These are phyloP conservation scores for Chanos chanos DNA, from an alignment of 2,797 vertebrate genomes.

Conservation along the genomic window DNA sequence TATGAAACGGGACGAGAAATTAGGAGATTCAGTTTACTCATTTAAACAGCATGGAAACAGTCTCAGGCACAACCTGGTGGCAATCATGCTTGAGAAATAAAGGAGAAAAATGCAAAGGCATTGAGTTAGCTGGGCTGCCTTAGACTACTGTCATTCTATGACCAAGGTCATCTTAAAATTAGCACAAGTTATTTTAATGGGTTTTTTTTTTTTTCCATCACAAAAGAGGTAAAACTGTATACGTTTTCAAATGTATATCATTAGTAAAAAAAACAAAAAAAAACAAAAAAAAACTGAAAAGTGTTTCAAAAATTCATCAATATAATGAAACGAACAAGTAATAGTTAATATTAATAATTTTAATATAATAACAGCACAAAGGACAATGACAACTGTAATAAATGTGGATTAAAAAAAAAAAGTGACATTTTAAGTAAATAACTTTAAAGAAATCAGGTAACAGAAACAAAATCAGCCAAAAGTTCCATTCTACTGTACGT, in stretches of 20 bases:
- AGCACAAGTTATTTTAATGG: conserved; percentile 59
- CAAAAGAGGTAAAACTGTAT: conserved; percentile 74
- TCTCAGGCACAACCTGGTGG: too few relatives aligned
- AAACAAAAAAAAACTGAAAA: conserved; percentile 76
- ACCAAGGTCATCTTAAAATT: too few relatives aligned
- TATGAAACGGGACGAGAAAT: too few relatives aligned
- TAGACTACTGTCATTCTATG: too few relatives aligned
- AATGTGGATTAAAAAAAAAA: conserved; percentile 84
- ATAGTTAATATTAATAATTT: conserved; percentile 74
- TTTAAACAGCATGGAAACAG: too few relatives aligned
- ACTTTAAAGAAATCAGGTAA: conserved; percentile 84
- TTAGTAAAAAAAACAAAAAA: too few relatives aligned
- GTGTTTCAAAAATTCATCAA: conserved; percentile 73
- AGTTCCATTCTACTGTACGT: conserved; percentile 88
- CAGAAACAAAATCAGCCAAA: conserved; percentile 89
- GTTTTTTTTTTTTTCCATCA: conserved; percentile 79
- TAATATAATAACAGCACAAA: conserved; percentile 72
- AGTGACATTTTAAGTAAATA: conserved; percentile 85
- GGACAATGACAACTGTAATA: conserved; percentile 72
- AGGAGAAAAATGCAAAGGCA: too few relatives aligned
- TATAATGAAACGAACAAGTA: conserved; percentile 82
- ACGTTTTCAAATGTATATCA: conserved; percentile 81
- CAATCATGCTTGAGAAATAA: too few relatives aligned
- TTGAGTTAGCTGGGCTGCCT: too few relatives aligned
- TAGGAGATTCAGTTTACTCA: too few relatives aligned